Conservation (phyloP, 2,113 vertebrate genomes). For the Plecturocebus donacophilus region DNA sequence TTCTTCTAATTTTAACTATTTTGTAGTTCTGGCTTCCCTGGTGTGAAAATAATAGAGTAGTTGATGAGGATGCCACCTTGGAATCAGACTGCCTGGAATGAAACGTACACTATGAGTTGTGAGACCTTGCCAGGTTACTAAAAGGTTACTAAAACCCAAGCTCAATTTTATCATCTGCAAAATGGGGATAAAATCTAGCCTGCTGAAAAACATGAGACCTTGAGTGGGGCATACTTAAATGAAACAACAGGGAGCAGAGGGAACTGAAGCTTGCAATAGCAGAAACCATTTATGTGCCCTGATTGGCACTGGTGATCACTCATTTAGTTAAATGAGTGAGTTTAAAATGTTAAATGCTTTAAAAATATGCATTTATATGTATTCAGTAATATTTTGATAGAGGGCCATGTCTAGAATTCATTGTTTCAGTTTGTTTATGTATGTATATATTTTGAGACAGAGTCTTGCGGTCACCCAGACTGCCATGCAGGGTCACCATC, state of each 20-base stretch:
- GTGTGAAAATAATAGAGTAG: not conserved
- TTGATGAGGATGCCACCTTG: not conserved
- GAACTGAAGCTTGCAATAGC: rapidly evolving
- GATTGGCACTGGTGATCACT: rapidly evolving
- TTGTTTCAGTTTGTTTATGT: no score
- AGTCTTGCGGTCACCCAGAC: no score
- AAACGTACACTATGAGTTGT: not conserved
- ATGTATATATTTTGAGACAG: no score
- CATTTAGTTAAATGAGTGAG: not conserved
- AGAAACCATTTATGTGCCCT: not conserved
- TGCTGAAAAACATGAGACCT: not conserved
- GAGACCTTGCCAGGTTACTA: not conserved
- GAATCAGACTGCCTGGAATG: not conserved
- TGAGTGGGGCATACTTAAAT: no score
- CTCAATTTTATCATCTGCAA: no score
- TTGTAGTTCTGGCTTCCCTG: not conserved
- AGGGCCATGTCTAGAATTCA: not conserved
- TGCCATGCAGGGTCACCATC: no score
- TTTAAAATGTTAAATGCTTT: not conserved
- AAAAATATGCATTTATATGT: not conserved
- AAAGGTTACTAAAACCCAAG: not conserved
- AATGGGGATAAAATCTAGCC: not conserved
- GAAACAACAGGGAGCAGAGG: rapidly evolving
- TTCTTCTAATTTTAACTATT: not conserved
- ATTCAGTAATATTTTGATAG: not conserved